phyloP scores from a whole-genome alignment of 2,113 vertebrate species.

The Marcusenius ussheri region DNA sequence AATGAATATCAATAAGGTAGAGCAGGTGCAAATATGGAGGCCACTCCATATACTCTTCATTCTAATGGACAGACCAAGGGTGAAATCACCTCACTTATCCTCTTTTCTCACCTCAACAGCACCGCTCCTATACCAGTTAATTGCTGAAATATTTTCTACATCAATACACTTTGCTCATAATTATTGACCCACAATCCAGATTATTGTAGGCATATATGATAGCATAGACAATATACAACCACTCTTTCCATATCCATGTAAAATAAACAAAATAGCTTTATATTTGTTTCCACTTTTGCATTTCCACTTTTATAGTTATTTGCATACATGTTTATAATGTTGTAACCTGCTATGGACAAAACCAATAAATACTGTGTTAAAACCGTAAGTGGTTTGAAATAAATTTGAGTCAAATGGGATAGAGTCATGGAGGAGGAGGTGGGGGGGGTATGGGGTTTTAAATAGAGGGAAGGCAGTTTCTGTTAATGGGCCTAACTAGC shows the following conservation, averaged over 20 bases:
- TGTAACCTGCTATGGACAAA: background rate
- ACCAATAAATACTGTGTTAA: background rate
- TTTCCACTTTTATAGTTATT: background rate
- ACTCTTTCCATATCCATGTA: background rate
- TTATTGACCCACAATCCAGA: background rate
- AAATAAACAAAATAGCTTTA: background rate
- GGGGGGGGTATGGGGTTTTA: constrained; percentile 28
- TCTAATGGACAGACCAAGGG: background rate
- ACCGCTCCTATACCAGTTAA: background rate
- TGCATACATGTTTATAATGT: background rate
- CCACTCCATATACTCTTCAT: background rate
- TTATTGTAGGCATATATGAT: background rate
- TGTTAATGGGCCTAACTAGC: constrained; percentile 42
- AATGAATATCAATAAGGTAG: constrained; percentile 14
- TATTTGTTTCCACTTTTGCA: background rate
- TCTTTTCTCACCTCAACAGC: background rate
- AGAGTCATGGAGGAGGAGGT: constrained; percentile 11
- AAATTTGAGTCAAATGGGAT: background rate
- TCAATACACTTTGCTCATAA: background rate
- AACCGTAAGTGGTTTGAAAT: background rate
- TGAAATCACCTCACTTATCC: background rate
- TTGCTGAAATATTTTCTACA: background rate
- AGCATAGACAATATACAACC: background rate
- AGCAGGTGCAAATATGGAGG: constrained; percentile 17
- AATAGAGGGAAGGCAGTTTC: constrained; percentile 32